These are phyloP conservation scores for Ceratosolen fusciceps DNA, from an alignment of 1,140 invertebrate species.

Conservation along the genomic window DNA sequence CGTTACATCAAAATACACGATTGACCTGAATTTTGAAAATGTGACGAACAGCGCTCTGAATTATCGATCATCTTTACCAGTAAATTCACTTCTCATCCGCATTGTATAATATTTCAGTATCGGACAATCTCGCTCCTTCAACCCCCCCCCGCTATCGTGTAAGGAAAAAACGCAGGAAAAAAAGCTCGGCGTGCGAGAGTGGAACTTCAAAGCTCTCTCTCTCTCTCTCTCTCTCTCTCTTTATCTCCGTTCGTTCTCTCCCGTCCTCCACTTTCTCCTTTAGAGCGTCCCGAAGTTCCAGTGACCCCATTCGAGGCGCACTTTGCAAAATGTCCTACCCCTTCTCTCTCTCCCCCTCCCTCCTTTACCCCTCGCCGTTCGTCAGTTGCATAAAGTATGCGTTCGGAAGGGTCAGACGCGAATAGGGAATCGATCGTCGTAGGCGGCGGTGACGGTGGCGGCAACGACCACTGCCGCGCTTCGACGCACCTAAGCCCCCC, in stretches of 20 bases:
- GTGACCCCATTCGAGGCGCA: slow-evolving; percentile 24
- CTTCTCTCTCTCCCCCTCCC: not conserved
- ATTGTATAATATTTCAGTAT: not conserved
- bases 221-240: slow-evolving; percentile 5
- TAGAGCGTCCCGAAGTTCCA: not conserved
- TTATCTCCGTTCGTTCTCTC: not conserved
- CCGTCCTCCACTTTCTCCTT: not conserved
- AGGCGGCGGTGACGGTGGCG: too few species aligned
- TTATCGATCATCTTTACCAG: not conserved
- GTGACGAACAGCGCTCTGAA: not conserved
- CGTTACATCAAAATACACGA: not conserved
- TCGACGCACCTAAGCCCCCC: slow-evolving; percentile 27
- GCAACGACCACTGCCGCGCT: too few species aligned
- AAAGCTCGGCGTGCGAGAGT: not conserved
- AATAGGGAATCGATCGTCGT: slow-evolving; percentile 66
- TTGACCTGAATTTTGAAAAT: not conserved
- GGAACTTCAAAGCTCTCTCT: not conserved
- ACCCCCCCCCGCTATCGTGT: too few species aligned
- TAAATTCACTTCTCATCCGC: not conserved
- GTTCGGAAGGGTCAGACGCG: not conserved
- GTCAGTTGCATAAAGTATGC: not conserved
- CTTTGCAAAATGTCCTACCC: not conserved
- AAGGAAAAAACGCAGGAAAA: not conserved
- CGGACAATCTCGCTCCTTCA: not conserved
- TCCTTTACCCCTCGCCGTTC: not conserved